Evolutionary conservation across 1,140 invertebrate genomes (phyloP).

Genomic region (Hylaeus anthracinus): DNA sequence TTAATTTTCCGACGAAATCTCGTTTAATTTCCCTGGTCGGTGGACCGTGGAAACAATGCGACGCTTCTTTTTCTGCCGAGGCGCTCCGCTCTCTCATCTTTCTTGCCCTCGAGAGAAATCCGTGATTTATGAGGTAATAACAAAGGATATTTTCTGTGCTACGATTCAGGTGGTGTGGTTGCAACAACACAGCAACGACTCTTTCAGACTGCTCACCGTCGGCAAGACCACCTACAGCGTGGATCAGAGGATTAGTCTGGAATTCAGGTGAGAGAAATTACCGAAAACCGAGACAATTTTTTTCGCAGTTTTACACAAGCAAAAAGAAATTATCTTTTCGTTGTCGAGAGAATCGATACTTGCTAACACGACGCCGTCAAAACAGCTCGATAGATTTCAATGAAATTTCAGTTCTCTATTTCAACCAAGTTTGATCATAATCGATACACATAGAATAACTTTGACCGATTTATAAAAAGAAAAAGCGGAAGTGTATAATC

Average conservation of each 20-base stretch:
- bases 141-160: constrained; percentile 9
- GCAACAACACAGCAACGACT: constrained; percentile 84
- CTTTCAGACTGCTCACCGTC: constrained; percentile 88
- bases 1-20: constrained; percentile 52
- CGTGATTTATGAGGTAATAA: constrained; percentile 46
- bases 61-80: not conserved
- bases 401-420: too few relatives aligned
- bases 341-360: too few relatives aligned
- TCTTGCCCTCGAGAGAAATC: not conserved
- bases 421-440: too few relatives aligned
- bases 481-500: too few relatives aligned
- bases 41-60: constrained; percentile 18
- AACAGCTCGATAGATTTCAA: too few relatives aligned
- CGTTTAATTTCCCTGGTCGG: constrained; percentile 20
- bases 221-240: constrained; percentile 84
- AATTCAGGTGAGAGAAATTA: constrained; percentile 76
- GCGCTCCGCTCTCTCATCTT: not conserved
- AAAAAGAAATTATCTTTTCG: too few relatives aligned
- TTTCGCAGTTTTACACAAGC: too few relatives aligned
- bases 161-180: constrained; percentile 89
- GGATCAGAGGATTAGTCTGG: constrained; percentile 81
- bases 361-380: too few relatives aligned
- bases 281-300: too few relatives aligned
- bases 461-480: too few relatives aligned
- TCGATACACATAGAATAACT: too few relatives aligned